Conservation (phyloP, 2,113 vertebrate genomes). For the Megaceryle torquata region DNA sequence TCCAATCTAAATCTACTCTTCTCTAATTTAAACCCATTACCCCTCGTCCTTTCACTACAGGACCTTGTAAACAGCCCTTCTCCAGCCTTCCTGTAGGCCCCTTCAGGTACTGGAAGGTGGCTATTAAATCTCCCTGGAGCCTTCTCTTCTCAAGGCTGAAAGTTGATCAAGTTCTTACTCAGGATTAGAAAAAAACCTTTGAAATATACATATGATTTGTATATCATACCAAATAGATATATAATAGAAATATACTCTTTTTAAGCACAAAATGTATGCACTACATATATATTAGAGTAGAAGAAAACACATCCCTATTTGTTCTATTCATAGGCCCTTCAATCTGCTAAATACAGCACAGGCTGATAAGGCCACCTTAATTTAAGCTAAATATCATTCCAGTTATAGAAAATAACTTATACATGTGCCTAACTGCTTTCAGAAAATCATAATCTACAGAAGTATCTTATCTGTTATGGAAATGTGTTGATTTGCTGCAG, state of each 20-base stretch:
- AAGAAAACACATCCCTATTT: not conserved
- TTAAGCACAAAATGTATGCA: not conserved
- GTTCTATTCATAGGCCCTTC: not conserved
- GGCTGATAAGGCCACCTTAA: not conserved
- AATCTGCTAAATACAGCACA: not conserved
- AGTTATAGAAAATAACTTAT: not conserved
- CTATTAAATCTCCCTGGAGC: too few relatives aligned
- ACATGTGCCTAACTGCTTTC: not conserved
- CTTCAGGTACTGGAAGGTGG: too few relatives aligned
- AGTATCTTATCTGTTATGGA: not conserved
- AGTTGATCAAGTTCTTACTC: not conserved
- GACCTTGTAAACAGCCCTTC: too few relatives aligned
- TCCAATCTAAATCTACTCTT: too few relatives aligned
- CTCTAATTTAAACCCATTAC: too few relatives aligned
- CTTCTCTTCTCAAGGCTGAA: too few relatives aligned
- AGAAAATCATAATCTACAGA: not conserved
- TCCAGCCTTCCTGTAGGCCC: too few relatives aligned
- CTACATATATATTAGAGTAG: not conserved
- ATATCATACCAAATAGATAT: not conserved
- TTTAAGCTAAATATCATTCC: not conserved
- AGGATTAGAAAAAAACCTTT: not conserved
- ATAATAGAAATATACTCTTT: not conserved
- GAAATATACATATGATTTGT: not conserved
- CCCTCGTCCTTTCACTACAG: too few relatives aligned
- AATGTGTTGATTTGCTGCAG: not conserved